Conservation (phyloP, 2,888 invertebrate genomes). For the Agrotis exclamationis region DNA sequence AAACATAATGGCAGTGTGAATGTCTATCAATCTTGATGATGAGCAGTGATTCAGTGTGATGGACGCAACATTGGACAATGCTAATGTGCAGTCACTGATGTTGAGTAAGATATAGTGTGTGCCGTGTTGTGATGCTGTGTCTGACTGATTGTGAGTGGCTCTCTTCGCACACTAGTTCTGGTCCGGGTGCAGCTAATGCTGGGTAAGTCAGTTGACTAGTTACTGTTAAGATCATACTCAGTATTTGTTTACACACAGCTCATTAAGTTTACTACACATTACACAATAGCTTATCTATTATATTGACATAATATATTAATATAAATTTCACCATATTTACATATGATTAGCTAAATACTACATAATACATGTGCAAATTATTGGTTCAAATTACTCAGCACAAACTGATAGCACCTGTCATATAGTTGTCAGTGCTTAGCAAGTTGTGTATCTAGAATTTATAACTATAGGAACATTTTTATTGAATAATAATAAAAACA, state of each 20-base stretch:
- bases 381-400: conserved; percentile 32
- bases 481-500: background rate
- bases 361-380: conserved; percentile 34
- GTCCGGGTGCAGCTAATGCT: conserved; percentile 3
- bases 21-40: conserved; percentile 37
- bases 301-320: conserved; percentile 59
- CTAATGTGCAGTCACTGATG: conserved; percentile 16
- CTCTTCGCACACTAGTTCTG: conserved; percentile 4
- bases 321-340: conserved; percentile 50
- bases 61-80: background rate
- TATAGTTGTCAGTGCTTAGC: conserved; percentile 1
- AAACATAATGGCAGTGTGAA: conserved; percentile 40
- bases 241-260: conserved; percentile 49
- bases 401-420: conserved; percentile 6
- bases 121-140: conserved; percentile 44
- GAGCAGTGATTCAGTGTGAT: conserved; percentile 20
- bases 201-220: conserved; percentile 45
- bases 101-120: conserved; percentile 21
- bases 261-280: conserved; percentile 47
- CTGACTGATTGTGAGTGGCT: conserved; percentile 31
- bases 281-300: conserved; percentile 52
- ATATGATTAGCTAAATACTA: conserved; percentile 41
- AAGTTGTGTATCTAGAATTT: background rate
- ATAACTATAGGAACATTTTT: background rate
- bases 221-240: conserved; percentile 22